Base-by-base conservation (phyloP, 2,797 vertebrate genomes). In the Galago senegalensis region DNA sequence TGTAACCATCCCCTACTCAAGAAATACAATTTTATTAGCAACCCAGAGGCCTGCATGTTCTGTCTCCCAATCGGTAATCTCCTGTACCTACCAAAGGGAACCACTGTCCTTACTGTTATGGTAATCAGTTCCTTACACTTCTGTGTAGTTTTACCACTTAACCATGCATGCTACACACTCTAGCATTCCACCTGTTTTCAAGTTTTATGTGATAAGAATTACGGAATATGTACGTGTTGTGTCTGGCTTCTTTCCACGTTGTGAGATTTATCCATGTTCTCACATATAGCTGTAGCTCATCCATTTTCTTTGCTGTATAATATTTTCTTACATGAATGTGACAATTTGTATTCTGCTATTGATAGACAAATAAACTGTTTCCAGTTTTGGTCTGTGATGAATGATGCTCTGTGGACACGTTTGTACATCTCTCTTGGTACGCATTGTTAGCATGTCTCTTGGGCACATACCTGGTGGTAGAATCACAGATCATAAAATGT, bases 1-100 rank as follows among this genome's bases (percentile, higher is more conserved):
- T 61, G 40, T 92, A 76, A 76, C 27, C 53, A 82, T 27, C 16
- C 21, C 8, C 14, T 46, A 75, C 9, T 63, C 31, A 70, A 49
- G 34, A 92, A 79, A 95, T 46, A 79, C 3, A 89, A 89, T 63
- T 72, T 56, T 63, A 63, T 69, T 61, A 84, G 53, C 49, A 84
- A 77, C 61, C 43, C n/a, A 56, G 31, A 67, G 13, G 43, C 21
- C 34, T 14, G 2, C 49, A 56, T 63, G 40, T 53, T 2, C 40
- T 46, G 7, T 92, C 23, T 72, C 56, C n/a, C 17, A 69, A 63
- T 83, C 61, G 63, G 27, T 56, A 89, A 83, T 61, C 73, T 49
- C 53, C 37, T 61, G n/a, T 53, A 67, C 5, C 63, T 25, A 49
- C 16, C 5, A 12, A 87, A 60, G 37, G 34, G 49, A 67, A 87